A percentile compares a stretch with the other conserved stretches of the same genome.
Conservation (phyloP, 2,797 vertebrate species). For the Danio aesculapii region DNA sequence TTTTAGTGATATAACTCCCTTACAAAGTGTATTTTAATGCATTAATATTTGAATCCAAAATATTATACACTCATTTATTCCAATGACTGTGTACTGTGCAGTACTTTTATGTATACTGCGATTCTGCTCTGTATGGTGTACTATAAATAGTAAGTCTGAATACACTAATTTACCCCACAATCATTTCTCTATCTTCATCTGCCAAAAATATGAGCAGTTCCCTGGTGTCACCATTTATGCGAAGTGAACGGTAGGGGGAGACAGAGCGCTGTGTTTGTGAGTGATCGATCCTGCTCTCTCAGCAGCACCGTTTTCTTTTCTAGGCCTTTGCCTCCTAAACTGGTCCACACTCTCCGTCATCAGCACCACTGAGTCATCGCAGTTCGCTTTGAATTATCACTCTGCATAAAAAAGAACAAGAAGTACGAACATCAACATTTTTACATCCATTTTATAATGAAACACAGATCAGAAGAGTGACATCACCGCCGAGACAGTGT, state of each 20-base stretch:
- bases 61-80: not conserved
- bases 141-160: not conserved
- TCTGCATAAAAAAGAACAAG: slow-evolving; percentile 23
- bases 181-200: not conserved
- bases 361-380: slow-evolving; percentile 49
- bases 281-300: not conserved
- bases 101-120: not conserved
- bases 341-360: slow-evolving; percentile 42
- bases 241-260: slow-evolving; percentile 54
- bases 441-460: slow-evolving; percentile 26
- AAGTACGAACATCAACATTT: slow-evolving; percentile 21
- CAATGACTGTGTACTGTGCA: not conserved
- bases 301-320: slow-evolving; percentile 56
- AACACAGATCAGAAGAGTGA: slow-evolving; percentile 26
- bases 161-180: not conserved
- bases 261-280: slow-evolving; percentile 44
- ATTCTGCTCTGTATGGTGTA: not conserved
- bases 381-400: slow-evolving; percentile 38
- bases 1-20: not conserved
- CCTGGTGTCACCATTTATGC: not conserved
- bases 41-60: not conserved
- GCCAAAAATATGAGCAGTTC: not conserved
- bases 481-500: not conserved
- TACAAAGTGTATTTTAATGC: not conserved
- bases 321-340: slow-evolving; percentile 58